These are phyloP conservation scores for Macrochelys suwanniensis DNA, from an alignment of 2,797 vertebrate genomes.

Conservation along the genomic window DNA sequence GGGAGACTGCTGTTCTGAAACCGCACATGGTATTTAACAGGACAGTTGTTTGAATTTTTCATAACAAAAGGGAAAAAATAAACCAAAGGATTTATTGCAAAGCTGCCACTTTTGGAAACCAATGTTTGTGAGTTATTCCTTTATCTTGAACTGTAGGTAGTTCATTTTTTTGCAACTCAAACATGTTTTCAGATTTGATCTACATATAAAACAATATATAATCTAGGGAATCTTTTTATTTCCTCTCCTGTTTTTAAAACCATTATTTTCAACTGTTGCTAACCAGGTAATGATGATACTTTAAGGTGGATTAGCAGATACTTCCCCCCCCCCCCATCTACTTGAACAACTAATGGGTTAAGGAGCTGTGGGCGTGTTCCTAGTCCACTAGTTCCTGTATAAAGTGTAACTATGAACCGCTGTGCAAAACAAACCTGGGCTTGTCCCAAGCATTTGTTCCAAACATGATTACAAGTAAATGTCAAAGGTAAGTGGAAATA, in stretches of 20 bases:
- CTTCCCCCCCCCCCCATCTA: background rate
- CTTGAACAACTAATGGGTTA: constrained; percentile 7
- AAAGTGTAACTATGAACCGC: constrained; percentile 10
- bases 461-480: background rate
- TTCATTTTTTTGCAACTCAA: background rate
- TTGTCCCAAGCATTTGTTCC: constrained; percentile 7
- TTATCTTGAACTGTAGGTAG: background rate
- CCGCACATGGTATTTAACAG: background rate
- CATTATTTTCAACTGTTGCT: background rate
- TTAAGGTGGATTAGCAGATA: background rate
- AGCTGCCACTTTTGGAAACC: background rate
- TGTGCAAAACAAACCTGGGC: constrained; percentile 46
- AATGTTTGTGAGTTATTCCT: background rate
- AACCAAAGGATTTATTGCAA: background rate
- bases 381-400: background rate
- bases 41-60: background rate
- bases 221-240: background rate
- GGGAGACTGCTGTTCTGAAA: background rate
- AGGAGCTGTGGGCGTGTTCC: constrained; percentile 17
- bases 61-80: background rate
- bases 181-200: background rate
- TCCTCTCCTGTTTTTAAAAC: background rate
- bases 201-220: background rate
- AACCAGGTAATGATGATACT: background rate
- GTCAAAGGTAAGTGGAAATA: constrained; percentile 21